A percentile compares a stretch with the other conserved stretches of the same genome.
Conservation (phyloP, 2,113 vertebrate species). For the Etia nguti region DNA sequence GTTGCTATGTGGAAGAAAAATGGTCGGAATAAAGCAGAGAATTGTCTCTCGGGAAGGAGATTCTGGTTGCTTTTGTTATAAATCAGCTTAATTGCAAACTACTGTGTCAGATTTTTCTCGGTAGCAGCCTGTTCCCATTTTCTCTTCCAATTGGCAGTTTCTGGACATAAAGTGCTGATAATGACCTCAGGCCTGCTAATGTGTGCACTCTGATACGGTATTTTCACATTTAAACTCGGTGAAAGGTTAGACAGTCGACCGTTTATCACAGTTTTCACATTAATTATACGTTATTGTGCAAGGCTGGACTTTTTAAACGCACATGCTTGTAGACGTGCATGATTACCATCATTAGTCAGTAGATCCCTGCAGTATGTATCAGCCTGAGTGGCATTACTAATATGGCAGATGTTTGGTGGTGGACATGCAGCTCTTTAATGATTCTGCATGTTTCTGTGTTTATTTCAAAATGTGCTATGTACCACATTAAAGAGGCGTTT, state of each 20-base stretch:
- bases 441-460: background rate
- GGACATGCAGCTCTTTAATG: background rate
- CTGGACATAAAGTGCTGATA: conserved; percentile 26
- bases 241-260: background rate
- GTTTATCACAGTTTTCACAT: background rate
- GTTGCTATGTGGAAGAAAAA: background rate
- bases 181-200: conserved; percentile 6
- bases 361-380: background rate
- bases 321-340: background rate
- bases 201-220: background rate
- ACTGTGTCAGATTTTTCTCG: background rate
- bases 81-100: conserved; percentile 21
- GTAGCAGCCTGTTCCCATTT: background rate
- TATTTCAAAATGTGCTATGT: background rate
- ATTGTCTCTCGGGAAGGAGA: background rate
- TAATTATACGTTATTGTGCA: background rate
- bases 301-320: background rate
- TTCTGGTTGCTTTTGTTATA: background rate
- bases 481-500: background rate
- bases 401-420: background rate
- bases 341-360: background rate
- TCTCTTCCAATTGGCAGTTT: background rate
- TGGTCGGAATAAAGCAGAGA: background rate
- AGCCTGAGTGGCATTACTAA: background rate
- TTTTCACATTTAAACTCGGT: background rate